Percentiles rank a stretch among this genome's conserved stretches.
These are phyloP conservation scores for Agonopterix heracliana DNA, from an alignment of 2,888 invertebrate species.

Conservation along the genomic window DNA sequence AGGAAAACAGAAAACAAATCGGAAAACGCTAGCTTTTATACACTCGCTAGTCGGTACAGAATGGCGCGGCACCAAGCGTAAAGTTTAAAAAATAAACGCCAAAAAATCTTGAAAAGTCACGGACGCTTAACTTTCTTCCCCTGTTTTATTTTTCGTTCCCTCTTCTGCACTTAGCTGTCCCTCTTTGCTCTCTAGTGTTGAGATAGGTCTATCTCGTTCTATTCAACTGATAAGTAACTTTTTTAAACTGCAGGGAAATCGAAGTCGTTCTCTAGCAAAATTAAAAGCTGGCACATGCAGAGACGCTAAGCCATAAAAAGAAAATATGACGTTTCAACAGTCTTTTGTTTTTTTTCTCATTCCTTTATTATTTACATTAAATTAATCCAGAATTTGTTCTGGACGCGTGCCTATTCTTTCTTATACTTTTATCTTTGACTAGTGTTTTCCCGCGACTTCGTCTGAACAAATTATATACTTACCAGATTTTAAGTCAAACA, in stretches of 20 bases:
- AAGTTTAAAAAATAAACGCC: slow-evolving; percentile 73
- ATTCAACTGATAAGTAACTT: slow-evolving; percentile 72
- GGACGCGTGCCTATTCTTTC: too few species aligned
- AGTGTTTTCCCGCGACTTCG: too few species aligned
- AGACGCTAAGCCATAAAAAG: slow-evolving; percentile 67
- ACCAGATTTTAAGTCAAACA: too few species aligned
- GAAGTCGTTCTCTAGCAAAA: slow-evolving; percentile 66
- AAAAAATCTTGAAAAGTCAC: slow-evolving; percentile 76
- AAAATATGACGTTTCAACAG: slow-evolving; percentile 53
- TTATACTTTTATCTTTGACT: too few species aligned
- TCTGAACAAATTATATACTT: too few species aligned
- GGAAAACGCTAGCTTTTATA: slow-evolving; percentile 59
- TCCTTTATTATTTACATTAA: too few species aligned
- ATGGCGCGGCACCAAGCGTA: slow-evolving; percentile 42
- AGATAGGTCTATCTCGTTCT: slow-evolving; percentile 44
- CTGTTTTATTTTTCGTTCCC: slow-evolving; percentile 74
- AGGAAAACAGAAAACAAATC: slow-evolving; percentile 60
- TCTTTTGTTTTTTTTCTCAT: slow-evolving; percentile 9
- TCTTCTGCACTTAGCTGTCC: slow-evolving; percentile 48
- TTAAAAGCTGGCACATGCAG: slow-evolving; percentile 70
- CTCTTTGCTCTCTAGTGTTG: slow-evolving; percentile 30
- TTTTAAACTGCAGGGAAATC: slow-evolving; percentile 73
- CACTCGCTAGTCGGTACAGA: slow-evolving; percentile 53
- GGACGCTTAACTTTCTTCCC: slow-evolving; percentile 77
- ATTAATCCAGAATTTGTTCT: too few species aligned